Evolutionary conservation across 37 sponge, comb jelly and placozoan genomes (phyloP), one percentile per base, ranked within the genome.

Genomic region (Lycopodina hypogea): DNA sequence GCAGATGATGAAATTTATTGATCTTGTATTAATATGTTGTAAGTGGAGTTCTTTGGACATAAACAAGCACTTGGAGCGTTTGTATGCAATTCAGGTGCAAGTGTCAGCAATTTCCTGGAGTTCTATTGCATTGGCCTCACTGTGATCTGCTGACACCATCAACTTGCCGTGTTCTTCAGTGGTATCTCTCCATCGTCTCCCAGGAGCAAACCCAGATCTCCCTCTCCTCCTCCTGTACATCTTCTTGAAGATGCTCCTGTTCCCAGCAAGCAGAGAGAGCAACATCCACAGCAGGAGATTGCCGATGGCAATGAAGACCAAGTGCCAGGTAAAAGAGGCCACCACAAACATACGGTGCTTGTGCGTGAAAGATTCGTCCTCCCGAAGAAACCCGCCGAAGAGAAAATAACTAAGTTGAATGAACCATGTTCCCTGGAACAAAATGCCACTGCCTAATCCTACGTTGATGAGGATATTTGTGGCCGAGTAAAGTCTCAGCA

Each of bases 351-450:
- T 87, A 0, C 38, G 32, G 50, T 68, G 21, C n/a, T 68, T 63
- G 32, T 75, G 81, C 21, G 64, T 28, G 4, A 45, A 45, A 45
- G 48, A 15, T 17, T 21, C 70, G 1, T 21, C 3, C 45, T 70
- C 36, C 50, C 61, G 66, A 32, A 65, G 30, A 33, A 65, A 65
- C 2, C 66, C 66, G 7, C 66, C 60, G 28, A 67, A 83, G 45
- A 83, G 53, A 21, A 79, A 65, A 37, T 68, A 12, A 17, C 77
- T 84, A 9, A 71, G 76, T 59, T 89, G 84, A n/a, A 83, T 80
- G 39, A 89, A 89, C 89, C 89, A 89, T 0, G 84, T 78, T 3
- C 89, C 89, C 56, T 89, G 89, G 4, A 83, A 42, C 3, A 83
- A 30, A 14, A 89, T 70, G 4, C 78, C 19, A 48, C 70, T 83